Evolutionary conservation across 1,140 invertebrate species (phyloP).

Genomic region (Drosophila ficusphila): DNA sequence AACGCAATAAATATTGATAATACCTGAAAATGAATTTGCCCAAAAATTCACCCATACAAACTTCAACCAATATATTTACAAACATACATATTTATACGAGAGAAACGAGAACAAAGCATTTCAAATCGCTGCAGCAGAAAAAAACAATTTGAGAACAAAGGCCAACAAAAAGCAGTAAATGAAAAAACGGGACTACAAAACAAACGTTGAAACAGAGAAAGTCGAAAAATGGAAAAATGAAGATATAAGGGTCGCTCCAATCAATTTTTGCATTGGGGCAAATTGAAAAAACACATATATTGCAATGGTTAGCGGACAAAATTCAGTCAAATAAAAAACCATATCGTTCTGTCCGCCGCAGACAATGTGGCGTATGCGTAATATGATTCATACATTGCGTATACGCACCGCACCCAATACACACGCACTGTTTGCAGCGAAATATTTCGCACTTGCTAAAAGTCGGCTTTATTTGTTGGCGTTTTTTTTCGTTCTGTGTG

Average conservation of each 20-base stretch:
- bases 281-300: too few species aligned
- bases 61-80: constrained; percentile 20
- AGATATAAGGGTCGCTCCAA: too few species aligned
- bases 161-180: constrained; percentile 25
- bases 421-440: constrained; percentile 50
- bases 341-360: constrained; percentile 26
- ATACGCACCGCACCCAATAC: constrained; percentile 29
- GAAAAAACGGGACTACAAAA: constrained; percentile 1
- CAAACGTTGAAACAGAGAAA: constrained; percentile 28
- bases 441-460: constrained; percentile 31
- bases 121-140: constrained; percentile 57
- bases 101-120: constrained; percentile 70
- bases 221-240: not conserved
- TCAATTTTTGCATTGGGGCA: too few species aligned
- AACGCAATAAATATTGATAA: constrained; percentile 74
- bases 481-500: constrained; percentile 32
- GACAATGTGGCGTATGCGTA: constrained; percentile 69
- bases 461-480: constrained; percentile 36
- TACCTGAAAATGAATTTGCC: constrained; percentile 57
- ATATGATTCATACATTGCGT: constrained; percentile 56
- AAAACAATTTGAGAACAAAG: constrained; percentile 55
- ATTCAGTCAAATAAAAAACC: not conserved
- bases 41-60: constrained; percentile 38
- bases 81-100: constrained; percentile 19
- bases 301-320: not conserved